These are phyloP conservation scores for Falco novaeseelandiae DNA, from an alignment of 2,797 vertebrate species.

Conservation along the genomic window DNA sequence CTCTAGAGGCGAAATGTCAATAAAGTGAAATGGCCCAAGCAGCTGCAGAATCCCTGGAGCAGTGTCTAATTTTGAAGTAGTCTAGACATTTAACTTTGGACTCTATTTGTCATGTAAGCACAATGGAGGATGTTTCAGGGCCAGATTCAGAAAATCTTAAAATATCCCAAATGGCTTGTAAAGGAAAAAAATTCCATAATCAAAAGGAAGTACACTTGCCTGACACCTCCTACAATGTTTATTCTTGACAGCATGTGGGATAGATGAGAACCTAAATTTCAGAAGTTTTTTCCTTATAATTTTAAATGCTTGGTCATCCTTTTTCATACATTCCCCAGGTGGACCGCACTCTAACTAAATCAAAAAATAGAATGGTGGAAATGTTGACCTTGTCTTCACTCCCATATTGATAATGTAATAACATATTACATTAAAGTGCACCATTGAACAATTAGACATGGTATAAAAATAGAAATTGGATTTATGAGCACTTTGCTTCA, in stretches of 20 bases:
- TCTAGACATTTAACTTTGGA: not conserved
- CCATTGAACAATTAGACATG: fast-evolving
- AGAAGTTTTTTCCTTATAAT: not conserved
- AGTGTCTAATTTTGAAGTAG: not conserved
- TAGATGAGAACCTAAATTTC: not conserved
- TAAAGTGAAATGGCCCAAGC: not conserved
- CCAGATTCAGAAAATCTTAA: not conserved
- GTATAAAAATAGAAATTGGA: not conserved
- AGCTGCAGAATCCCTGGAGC: not conserved
- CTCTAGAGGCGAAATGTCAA: not conserved
- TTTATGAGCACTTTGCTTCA: not conserved
- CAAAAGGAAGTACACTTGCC: not conserved
- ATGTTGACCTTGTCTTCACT: not conserved
- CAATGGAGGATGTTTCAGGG: not conserved
- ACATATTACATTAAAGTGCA: not conserved
- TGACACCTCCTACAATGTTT: not conserved
- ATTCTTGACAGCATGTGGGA: not conserved
- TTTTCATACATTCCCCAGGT: not conserved
- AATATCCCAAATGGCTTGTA: not conserved
- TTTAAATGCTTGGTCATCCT: not conserved
- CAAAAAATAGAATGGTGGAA: not conserved
- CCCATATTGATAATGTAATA: not conserved
- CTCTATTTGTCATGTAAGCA: not conserved
- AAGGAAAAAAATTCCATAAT: not conserved
- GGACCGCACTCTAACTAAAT: not conserved